Conservation (phyloP, 2,797 vertebrate species). For the Pseudochromis fuscus region DNA sequence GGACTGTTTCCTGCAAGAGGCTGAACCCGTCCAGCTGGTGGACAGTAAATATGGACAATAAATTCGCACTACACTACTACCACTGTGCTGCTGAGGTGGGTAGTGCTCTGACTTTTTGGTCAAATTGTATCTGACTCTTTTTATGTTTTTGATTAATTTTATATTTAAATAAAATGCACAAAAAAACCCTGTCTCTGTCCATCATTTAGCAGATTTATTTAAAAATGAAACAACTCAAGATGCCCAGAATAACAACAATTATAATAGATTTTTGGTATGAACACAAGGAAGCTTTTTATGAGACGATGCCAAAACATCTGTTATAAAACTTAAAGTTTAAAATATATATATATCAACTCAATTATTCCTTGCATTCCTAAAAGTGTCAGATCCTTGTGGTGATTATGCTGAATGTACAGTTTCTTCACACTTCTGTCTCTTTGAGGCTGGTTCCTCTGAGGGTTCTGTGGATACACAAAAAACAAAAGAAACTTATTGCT, state of each 20-base stretch:
- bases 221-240: slow-evolving; percentile 32
- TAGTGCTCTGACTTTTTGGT: slow-evolving; percentile 19
- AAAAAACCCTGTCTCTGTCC: slow-evolving; percentile 7
- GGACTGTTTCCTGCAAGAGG: slow-evolving; percentile 86
- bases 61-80: slow-evolving; percentile 17
- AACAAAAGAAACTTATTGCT: not conserved
- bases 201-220: slow-evolving; percentile 54
- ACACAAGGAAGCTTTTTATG: not conserved
- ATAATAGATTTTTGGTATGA: slow-evolving; percentile 4
- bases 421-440: slow-evolving; percentile 86
- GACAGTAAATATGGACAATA: slow-evolving; percentile 36
- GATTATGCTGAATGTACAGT: slow-evolving; percentile 41
- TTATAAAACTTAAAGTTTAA: slow-evolving; percentile 36
- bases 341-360: slow-evolving; percentile 14
- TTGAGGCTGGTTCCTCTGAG: slow-evolving; percentile 86
- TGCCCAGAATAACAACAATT: not conserved
- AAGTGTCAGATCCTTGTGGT: not conserved
- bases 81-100: slow-evolving; percentile 14
- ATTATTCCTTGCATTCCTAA: not conserved
- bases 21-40: slow-evolving; percentile 36
- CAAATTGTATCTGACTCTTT: slow-evolving; percentile 51
- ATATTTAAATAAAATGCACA: slow-evolving; percentile 74
- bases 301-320: slow-evolving; percentile 30
- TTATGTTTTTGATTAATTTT: slow-evolving; percentile 52
- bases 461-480: slow-evolving; percentile 70